phyloP scores from a whole-genome alignment of 2,113 vertebrate species.

The Noctilio leporinus region DNA sequence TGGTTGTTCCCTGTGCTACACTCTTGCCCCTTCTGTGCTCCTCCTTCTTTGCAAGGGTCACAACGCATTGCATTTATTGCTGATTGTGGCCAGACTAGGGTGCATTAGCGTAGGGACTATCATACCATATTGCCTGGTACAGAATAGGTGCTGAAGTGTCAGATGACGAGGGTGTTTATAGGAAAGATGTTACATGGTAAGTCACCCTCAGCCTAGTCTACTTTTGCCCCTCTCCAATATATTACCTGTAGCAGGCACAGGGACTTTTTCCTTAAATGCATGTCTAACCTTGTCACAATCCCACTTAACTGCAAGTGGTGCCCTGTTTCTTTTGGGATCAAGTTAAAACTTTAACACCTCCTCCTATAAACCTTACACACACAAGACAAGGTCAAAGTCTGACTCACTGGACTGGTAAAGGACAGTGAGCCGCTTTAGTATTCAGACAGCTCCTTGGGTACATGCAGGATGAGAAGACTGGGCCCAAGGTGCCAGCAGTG shows the following conservation, averaged over 20 bases:
- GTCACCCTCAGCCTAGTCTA: neutral
- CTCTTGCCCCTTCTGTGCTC: neutral
- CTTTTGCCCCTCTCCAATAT: neutral
- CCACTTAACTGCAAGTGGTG: neutral
- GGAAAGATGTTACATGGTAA: neutral
- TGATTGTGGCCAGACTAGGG: neutral
- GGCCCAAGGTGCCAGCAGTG: neutral
- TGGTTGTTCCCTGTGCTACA: neutral
- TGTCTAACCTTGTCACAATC: neutral
- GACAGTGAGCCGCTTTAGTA: neutral
- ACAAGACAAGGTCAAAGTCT: neutral
- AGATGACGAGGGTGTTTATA: neutral
- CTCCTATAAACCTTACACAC: neutral
- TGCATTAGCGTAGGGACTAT: neutral
- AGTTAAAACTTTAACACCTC: neutral
- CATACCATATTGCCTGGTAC: neutral
- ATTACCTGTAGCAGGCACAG: neutral
- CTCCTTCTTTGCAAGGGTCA: neutral
- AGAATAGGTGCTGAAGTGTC: neutral
- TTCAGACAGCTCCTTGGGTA: neutral
- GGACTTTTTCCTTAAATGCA: neutral
- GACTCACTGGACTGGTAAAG: neutral
- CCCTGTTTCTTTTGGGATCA: neutral
- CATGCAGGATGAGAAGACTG: neutral
- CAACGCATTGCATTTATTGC: neutral